Evolutionary conservation across 2,888 invertebrate species (phyloP).

Genomic region (Hypercompe scribonia): DNA sequence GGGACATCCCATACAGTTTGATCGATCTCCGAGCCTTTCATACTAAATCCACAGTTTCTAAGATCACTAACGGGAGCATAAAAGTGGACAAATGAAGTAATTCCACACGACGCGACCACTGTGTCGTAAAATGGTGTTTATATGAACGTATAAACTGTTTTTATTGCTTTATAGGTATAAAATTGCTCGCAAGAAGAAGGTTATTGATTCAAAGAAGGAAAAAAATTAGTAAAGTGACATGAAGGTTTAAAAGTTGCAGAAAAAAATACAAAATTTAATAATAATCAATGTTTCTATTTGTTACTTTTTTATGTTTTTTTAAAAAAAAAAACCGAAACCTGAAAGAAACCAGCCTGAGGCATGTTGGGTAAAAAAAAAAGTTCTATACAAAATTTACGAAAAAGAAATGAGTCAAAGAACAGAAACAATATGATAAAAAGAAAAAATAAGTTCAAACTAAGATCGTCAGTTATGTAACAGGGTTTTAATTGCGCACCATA

Average conservation of each 20-base stretch:
- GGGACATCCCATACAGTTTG: conserved; percentile 23
- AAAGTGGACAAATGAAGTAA: conserved; percentile 63
- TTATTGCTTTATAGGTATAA: conserved; percentile 44
- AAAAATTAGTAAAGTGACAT: no score
- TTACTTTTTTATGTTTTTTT: no score
- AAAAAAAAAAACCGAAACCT: no score
- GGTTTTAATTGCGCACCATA: conserved; percentile 44
- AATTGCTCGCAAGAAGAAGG: conserved; percentile 16
- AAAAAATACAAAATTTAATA: no score
- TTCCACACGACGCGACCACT: conserved; percentile 49
- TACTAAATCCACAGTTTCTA: conserved; percentile 44
- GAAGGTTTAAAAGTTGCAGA: no score
- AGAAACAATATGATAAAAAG: conserved; percentile 7
- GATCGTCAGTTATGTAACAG: conserved; percentile 34
- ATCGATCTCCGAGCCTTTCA: conserved; percentile 32
- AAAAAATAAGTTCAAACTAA: conserved; percentile 27
- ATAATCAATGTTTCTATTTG: no score
- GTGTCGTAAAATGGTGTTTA: conserved; percentile 64
- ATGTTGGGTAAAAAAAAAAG: neutral
- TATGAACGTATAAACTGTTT: conserved; percentile 54
- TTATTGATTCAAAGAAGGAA: conserved; percentile 17
- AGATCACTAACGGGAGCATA: conserved; percentile 57
- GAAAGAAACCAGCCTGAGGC: no score
- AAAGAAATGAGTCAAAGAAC: neutral
- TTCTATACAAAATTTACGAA: neutral